These are phyloP conservation scores for Conomelus anceps DNA, from an alignment of 2,888 invertebrate species.

Conservation along the genomic window DNA sequence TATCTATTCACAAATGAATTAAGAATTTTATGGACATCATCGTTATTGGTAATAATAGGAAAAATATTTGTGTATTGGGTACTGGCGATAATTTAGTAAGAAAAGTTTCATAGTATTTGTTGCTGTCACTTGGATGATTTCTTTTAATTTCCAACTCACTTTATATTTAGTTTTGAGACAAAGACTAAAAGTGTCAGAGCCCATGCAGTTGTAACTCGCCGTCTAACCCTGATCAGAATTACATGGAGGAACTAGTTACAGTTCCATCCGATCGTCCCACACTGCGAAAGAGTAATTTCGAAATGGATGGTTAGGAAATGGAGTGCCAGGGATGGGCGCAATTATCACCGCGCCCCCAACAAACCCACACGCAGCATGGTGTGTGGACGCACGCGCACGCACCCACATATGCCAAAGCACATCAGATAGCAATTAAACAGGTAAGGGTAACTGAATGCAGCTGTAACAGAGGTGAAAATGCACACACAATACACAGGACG, in stretches of 20 bases:
- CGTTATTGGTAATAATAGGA: too few species aligned
- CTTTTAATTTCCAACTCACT: too few species aligned
- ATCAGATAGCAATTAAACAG: not conserved
- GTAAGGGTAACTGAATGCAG: not conserved
- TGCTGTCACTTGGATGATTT: too few species aligned
- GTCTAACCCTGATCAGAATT: not conserved
- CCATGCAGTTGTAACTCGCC: not conserved
- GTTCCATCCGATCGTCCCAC: not conserved
- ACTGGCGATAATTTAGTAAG: too few species aligned
- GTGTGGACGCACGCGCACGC: too few species aligned
- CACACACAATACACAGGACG: not conserved
- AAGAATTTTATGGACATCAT: too few species aligned
- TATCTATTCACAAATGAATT: too few species aligned
- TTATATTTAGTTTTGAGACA: not conserved
- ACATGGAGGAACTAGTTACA: not conserved
- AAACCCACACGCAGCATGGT: too few species aligned
- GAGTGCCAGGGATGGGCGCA: not conserved
- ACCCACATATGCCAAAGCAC: not conserved
- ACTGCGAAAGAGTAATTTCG: slow-evolving; percentile 5
- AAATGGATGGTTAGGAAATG: slow-evolving; percentile 1
- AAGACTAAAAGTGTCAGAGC: not conserved
- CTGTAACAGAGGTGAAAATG: not conserved
- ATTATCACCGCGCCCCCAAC: not conserved
- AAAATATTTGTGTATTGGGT: too few species aligned
- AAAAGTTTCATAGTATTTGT: too few species aligned